Conservation (phyloP, 2,888 invertebrate species). For the Dascillus cervinus region DNA sequence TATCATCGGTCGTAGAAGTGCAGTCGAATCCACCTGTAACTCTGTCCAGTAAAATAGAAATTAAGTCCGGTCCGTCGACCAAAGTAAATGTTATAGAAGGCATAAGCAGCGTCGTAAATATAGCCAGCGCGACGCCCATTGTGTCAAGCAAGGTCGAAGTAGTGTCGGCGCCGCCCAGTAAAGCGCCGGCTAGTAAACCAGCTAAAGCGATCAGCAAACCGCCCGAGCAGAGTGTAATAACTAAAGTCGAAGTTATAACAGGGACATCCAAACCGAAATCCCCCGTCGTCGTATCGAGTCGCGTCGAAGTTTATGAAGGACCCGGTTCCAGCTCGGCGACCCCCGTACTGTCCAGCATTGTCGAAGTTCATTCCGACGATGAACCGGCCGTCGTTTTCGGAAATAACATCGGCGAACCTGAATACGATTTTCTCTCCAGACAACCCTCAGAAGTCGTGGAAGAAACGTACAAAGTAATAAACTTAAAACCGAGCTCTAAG, state of each 20-base stretch:
- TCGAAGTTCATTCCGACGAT: slow-evolving; percentile 49
- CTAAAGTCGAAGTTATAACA: slow-evolving; percentile 38
- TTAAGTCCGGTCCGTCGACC: slow-evolving; percentile 47
- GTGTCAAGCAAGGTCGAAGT: slow-evolving; percentile 36
- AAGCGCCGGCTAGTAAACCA: too few relatives aligned
- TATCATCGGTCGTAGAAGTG: slow-evolving; percentile 32
- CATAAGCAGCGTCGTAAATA: slow-evolving; percentile 36
- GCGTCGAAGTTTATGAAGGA: slow-evolving; percentile 32
- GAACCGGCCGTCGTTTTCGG: slow-evolving; percentile 54
- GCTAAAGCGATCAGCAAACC: slow-evolving; percentile 11
- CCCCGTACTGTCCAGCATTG: slow-evolving; percentile 47
- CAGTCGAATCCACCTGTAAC: slow-evolving; percentile 22
- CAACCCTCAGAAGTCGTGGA: slow-evolving; percentile 80
- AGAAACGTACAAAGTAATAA: slow-evolving; percentile 77
- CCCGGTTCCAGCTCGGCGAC: slow-evolving; percentile 24
- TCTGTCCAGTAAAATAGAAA: slow-evolving; percentile 47
- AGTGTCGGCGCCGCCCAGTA: slow-evolving; percentile 38
- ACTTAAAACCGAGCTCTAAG: slow-evolving; percentile 64
- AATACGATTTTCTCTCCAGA: slow-evolving; percentile 77
- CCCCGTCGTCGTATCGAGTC: slow-evolving; percentile 29
- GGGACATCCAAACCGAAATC: slow-evolving; percentile 18
- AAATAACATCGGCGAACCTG: slow-evolving; percentile 71
- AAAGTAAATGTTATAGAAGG: slow-evolving; percentile 34
- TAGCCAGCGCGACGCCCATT: slow-evolving; percentile 34
- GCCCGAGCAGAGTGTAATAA: slow-evolving; percentile 25